Evolutionary conservation across 2,797 vertebrate genomes (phyloP).

Genomic region (Nasua narica): DNA sequence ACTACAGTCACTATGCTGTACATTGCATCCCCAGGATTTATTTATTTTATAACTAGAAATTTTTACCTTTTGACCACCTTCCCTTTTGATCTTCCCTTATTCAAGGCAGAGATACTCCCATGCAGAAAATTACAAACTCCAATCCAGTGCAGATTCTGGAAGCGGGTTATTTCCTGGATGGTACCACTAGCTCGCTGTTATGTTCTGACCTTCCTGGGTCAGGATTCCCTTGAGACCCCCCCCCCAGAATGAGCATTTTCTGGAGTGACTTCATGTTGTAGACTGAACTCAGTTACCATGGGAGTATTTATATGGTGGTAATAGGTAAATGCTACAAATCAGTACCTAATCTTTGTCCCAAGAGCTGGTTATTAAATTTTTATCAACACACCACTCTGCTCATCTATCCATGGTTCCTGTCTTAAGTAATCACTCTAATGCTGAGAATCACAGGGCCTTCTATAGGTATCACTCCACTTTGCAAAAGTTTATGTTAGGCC

Average conservation of each 20-base stretch:
- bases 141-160: background rate
- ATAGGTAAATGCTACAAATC: background rate
- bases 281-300: background rate
- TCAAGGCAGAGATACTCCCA: background rate
- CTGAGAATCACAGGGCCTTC: background rate
- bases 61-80: background rate
- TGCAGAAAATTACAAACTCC: background rate
- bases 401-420: background rate
- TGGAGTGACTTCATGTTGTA: background rate
- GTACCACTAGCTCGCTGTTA: background rate
- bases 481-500: background rate
- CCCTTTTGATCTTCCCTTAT: background rate
- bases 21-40: background rate
- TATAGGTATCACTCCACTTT: background rate
- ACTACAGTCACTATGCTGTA: background rate
- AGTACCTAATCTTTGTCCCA: background rate
- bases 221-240: background rate
- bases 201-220: background rate
- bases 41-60: background rate
- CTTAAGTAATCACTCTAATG: background rate
- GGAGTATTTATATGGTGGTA: background rate
- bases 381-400: background rate
- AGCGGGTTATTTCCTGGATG: background rate
- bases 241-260: background rate
- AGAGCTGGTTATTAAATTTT: background rate